Base-by-base conservation (phyloP, 1,140 invertebrate species). In the Aphelinus certus region DNA sequence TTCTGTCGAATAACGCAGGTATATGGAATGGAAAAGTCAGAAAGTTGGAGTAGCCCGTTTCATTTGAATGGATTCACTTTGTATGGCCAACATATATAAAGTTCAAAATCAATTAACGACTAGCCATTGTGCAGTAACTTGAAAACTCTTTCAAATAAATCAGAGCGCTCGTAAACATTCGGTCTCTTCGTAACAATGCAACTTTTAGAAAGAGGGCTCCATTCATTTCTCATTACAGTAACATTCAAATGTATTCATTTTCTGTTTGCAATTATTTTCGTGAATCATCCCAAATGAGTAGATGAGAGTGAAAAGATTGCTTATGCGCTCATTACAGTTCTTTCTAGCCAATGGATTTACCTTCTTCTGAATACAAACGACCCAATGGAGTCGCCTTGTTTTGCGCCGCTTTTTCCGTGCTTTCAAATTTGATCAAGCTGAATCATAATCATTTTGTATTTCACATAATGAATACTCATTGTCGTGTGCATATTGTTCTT, bases 61-160 rank as follows among this genome's bases (percentile, higher is more conserved):
- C 26, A 5, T 64, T 64, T 49, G n/a, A 56, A 71, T 56, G 55
- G 26, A 49, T 61, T 65, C 26, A 3, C n/a, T 3, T 42, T 64
- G 45, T 7, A 26, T 26, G n/a, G 43, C 47, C 58, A 58, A 47
- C 70, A 42, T 64, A 43, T 7, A 71, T 71, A 71, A 64, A 62
- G 61, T 64, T 71, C 7, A 63, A 71, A 71, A 71, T 71, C 61
- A 71, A 71, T 71, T 71, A 71, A 64, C 70, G 57, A 71, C 43
- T 7, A 1, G 61, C 70, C 58, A 71, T 71, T 71, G 70, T 71
- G 51, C 7, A 48, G 7, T 10, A 64, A 63, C 45, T 64, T 71
- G 60, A 71, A 48, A 61, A 71, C 70, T 71, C 70, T 51, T 65
- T 65, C 47, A 64, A 71, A 71, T 71, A 71, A 71, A 71, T 71